A percentile compares a stretch with the other conserved stretches of the same genome.
Conservation (phyloP, 1,140 invertebrate genomes). For the Lasaia peninsularis region DNA sequence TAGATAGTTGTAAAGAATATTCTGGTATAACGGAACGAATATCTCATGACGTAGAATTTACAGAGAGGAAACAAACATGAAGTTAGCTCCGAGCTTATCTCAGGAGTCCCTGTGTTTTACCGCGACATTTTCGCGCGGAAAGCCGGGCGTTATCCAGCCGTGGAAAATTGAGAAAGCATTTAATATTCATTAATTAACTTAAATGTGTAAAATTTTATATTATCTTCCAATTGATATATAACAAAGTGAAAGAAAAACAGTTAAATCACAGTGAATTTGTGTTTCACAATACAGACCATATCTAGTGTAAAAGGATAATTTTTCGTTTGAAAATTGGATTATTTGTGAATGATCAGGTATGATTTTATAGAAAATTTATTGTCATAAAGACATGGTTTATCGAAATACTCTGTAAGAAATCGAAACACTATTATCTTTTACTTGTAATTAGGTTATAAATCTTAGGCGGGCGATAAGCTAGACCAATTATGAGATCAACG, state of each 20-base stretch:
- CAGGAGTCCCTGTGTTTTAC: slow-evolving; percentile 60
- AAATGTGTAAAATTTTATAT: slow-evolving; percentile 39
- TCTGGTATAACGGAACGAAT: slow-evolving; percentile 36
- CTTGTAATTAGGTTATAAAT: slow-evolving; percentile 68
- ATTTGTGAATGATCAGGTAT: slow-evolving; percentile 74
- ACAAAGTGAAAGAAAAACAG: slow-evolving; percentile 9
- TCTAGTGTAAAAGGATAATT: slow-evolving; percentile 53
- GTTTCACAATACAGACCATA: slow-evolving; percentile 37
- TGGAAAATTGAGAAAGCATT: slow-evolving; percentile 64
- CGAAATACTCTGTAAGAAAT: slow-evolving; percentile 20
- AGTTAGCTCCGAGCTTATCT: slow-evolving; percentile 54
- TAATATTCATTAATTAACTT: slow-evolving; percentile 42
- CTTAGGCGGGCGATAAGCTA: slow-evolving; percentile 60
- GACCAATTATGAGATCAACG: slow-evolving; percentile 56
- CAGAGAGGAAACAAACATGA: slow-evolving; percentile 76
- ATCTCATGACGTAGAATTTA: slow-evolving; percentile 44
- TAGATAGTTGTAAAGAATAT: background rate
- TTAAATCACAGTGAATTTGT: slow-evolving; percentile 35
- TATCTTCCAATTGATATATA: slow-evolving; percentile 22
- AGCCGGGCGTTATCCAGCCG: slow-evolving; percentile 76
- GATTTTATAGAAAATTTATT: slow-evolving; percentile 35
- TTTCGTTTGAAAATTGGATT: slow-evolving; percentile 48
- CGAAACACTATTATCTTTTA: slow-evolving; percentile 32
- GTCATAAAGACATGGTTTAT: slow-evolving; percentile 31
- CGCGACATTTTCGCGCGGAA: slow-evolving; percentile 78